These are phyloP conservation scores for Mesorhabditis sp. DNA, from an alignment of 2,888 invertebrate genomes.

Conservation along the genomic window DNA sequence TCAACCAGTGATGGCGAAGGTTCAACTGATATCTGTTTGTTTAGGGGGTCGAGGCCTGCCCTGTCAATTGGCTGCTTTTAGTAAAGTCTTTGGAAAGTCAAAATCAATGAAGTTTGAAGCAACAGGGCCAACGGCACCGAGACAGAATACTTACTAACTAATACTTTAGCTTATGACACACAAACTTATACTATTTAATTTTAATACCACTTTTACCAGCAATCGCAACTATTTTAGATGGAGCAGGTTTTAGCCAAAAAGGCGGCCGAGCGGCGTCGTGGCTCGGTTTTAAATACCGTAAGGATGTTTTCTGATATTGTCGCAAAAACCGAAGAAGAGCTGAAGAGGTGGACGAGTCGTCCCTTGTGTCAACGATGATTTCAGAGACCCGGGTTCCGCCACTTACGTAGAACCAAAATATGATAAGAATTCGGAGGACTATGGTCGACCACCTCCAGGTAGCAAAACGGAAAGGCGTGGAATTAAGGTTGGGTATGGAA, in stretches of 20 bases:
- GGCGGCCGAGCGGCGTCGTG: not conserved
- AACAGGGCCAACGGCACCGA: no score
- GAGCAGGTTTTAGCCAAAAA: conserved; percentile 4
- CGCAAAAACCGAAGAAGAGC: not conserved
- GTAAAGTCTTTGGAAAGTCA: no score
- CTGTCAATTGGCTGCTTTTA: no score
- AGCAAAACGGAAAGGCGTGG: conserved; percentile 54
- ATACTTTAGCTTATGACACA: no score
- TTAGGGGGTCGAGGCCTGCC: no score
- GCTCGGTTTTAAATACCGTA: conserved; percentile 1
- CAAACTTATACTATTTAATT: no score
- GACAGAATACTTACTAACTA: no score
- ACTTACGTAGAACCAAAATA: conserved; percentile 55
- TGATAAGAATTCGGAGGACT: conserved; percentile 39
- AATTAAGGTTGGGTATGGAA: conserved; percentile 21
- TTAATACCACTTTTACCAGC: no score
- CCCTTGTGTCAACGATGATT: conserved; percentile 8
- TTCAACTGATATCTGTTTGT: no score
- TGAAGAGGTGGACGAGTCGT: not conserved
- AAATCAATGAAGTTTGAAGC: no score
- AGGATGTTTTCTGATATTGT: conserved; percentile 4
- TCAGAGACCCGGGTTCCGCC: conserved; percentile 72
- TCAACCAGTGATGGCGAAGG: no score
- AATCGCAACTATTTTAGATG: not conserved
- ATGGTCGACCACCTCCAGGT: conserved; percentile 50